Evolutionary conservation across 2,888 invertebrate species (phyloP).

Genomic region (Loripinus fragilis): DNA sequence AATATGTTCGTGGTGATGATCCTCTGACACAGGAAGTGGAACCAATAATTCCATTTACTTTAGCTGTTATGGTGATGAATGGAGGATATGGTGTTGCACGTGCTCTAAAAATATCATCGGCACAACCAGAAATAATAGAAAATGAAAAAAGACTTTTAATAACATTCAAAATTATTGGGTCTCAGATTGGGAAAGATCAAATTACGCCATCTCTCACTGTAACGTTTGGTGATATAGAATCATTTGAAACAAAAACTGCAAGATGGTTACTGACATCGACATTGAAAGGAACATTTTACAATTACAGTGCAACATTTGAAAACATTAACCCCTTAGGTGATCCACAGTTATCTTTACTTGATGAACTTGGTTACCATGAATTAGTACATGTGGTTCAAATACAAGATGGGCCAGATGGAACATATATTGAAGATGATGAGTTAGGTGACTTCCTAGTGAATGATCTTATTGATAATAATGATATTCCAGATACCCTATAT

Average conservation of each 20-base stretch:
- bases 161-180: slow-evolving; percentile 66
- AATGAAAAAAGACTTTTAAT: slow-evolving; percentile 71
- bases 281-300: slow-evolving; percentile 67
- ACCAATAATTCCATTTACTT: slow-evolving; percentile 65
- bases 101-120: slow-evolving; percentile 65
- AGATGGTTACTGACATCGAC: slow-evolving; percentile 67
- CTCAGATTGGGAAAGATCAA: slow-evolving; percentile 51
- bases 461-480: slow-evolving; percentile 52
- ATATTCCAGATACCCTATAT: slow-evolving; percentile 59
- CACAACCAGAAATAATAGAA: slow-evolving; percentile 73
- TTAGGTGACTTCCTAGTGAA: slow-evolving; percentile 67
- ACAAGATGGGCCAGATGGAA: slow-evolving; percentile 27
- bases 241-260: slow-evolving; percentile 61
- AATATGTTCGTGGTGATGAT: slow-evolving; percentile 69
- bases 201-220: slow-evolving; percentile 65
- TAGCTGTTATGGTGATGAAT: slow-evolving; percentile 67
- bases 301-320: slow-evolving; percentile 69
- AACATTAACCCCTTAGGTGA: slow-evolving; percentile 72
- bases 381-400: slow-evolving; percentile 61
- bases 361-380: slow-evolving; percentile 62
- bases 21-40: slow-evolving; percentile 64
- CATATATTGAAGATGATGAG: slow-evolving; percentile 34
- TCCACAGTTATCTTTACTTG: slow-evolving; percentile 66
- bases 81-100: slow-evolving; percentile 64
- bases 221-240: slow-evolving; percentile 65